These are phyloP conservation scores for Emmelina monodactyla DNA, from an alignment of 2,888 invertebrate genomes.

Conservation along the genomic window DNA sequence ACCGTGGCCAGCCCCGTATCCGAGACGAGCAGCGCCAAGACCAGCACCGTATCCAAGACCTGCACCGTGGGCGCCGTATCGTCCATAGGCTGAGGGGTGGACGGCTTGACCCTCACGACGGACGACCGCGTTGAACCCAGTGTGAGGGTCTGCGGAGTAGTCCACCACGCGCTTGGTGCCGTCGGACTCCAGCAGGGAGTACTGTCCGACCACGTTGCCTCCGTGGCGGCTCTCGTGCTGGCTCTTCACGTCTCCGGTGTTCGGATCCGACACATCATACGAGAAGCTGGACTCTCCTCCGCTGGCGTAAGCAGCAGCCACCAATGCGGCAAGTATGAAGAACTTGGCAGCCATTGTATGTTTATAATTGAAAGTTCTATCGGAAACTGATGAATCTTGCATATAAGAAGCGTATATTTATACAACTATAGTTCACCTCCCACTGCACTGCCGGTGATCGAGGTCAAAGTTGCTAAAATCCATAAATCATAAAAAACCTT, in stretches of 20 bases:
- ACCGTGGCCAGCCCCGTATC: constrained; percentile 19
- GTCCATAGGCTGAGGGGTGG: too few species aligned
- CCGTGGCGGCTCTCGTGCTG: constrained; percentile 59
- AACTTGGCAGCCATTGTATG: too few species aligned
- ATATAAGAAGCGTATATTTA: too few species aligned
- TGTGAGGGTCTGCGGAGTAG: constrained; percentile 57
- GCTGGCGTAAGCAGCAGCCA: constrained; percentile 18
- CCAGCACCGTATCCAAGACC: constrained; percentile 15
- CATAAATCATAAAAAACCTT: too few species aligned
- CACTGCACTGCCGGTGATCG: too few species aligned
- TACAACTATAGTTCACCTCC: too few species aligned
- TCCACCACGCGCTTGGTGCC: constrained; percentile 62
- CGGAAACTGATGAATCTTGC: too few species aligned
- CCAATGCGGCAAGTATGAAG: constrained; percentile 37
- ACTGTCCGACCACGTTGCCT: constrained; percentile 59
- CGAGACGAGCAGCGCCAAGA: constrained; percentile 18
- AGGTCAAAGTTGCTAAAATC: too few species aligned
- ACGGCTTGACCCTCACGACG: constrained; percentile 41
- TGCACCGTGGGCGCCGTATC: too few species aligned
- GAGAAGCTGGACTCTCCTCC: constrained; percentile 54
- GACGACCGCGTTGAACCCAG: constrained; percentile 65
- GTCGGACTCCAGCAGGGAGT: constrained; percentile 61
- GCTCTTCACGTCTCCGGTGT: constrained; percentile 64
- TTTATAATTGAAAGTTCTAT: too few species aligned
- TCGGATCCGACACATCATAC: constrained; percentile 63